These are phyloP conservation scores for Eubasilissa splendida DNA, from an alignment of 2,888 invertebrate genomes.

Conservation along the genomic window DNA sequence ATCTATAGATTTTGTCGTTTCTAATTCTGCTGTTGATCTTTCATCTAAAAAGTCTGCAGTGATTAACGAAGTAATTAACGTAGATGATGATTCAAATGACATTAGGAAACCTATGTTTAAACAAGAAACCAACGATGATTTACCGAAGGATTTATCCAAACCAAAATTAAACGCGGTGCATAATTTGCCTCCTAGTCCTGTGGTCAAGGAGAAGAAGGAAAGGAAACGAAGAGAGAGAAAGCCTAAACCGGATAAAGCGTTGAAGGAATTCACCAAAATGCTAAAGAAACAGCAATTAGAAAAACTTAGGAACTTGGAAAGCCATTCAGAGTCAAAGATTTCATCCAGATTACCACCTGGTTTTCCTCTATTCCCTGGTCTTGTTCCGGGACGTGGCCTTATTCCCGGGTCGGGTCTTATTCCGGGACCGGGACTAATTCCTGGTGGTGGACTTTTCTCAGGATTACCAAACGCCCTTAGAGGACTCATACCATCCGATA, in stretches of 20 bases:
- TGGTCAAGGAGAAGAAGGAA: constrained; percentile 70
- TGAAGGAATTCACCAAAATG: constrained; percentile 69
- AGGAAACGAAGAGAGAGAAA: constrained; percentile 72
- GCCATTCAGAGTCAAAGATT: constrained; percentile 23
- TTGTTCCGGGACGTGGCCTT: constrained; percentile 73
- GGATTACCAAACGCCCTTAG: constrained; percentile 68
- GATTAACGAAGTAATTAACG: constrained; percentile 69
- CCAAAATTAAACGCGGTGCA: constrained; percentile 46
- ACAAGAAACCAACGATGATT: constrained; percentile 56
- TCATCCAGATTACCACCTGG: constrained; percentile 63
- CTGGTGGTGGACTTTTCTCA: constrained; percentile 66
- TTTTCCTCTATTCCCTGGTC: constrained; percentile 70
- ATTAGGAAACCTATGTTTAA: constrained; percentile 62
- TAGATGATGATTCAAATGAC: constrained; percentile 71
- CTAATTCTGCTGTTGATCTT: constrained; percentile 63
- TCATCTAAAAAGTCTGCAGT: constrained; percentile 65
- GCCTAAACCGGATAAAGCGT: constrained; percentile 65
- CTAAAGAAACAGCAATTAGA: constrained; percentile 68
- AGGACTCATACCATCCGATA: constrained; percentile 63
- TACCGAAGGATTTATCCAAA: constrained; percentile 56
- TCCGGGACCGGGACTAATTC: constrained; percentile 61
- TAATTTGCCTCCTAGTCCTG: constrained; percentile 35
- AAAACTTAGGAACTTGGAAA: constrained; percentile 62
- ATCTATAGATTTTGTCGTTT: constrained; percentile 40
- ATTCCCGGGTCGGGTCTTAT: constrained; percentile 69